Evolutionary conservation across 2,797 vertebrate genomes (phyloP).

Genomic region (Triplophysa bombifrons): DNA sequence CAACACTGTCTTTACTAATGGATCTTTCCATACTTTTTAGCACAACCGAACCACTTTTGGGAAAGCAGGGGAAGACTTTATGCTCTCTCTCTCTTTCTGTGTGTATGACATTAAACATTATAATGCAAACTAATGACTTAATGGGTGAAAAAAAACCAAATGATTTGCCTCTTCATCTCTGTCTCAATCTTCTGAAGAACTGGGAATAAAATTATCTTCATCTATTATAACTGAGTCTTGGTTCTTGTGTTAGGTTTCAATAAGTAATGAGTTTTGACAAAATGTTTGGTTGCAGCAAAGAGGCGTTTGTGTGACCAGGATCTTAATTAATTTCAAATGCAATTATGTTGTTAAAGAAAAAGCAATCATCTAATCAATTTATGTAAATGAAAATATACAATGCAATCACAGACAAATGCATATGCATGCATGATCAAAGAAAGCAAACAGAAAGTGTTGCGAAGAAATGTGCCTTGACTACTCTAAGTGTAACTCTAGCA

Average conservation of each 20-base stretch:
- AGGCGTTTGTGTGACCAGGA: constrained; percentile 25
- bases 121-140: constrained; percentile 7
- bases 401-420: constrained; percentile 42
- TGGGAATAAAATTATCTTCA: constrained; percentile 31
- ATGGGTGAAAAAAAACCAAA: constrained; percentile 26
- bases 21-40: constrained; percentile 5
- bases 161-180: constrained; percentile 25
- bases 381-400: constrained; percentile 46
- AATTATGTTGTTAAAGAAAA: constrained; percentile 37
- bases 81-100: neutral
- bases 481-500: constrained; percentile 69
- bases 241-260: constrained; percentile 37
- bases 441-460: constrained; percentile 28
- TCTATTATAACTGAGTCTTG: constrained; percentile 34
- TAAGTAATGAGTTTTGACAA: constrained; percentile 40
- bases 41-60: constrained; percentile 16
- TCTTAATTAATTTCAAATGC: constrained; percentile 38
- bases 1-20: neutral
- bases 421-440: constrained; percentile 49
- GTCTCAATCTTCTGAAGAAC: constrained; percentile 18
- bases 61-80: neutral
- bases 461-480: constrained; percentile 25
- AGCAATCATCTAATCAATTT: constrained; percentile 46
- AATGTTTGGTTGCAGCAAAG: constrained; percentile 28
- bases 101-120: constrained; percentile 15